Conservation (phyloP, 2,888 invertebrate genomes). For the Panopea generosa region DNA sequence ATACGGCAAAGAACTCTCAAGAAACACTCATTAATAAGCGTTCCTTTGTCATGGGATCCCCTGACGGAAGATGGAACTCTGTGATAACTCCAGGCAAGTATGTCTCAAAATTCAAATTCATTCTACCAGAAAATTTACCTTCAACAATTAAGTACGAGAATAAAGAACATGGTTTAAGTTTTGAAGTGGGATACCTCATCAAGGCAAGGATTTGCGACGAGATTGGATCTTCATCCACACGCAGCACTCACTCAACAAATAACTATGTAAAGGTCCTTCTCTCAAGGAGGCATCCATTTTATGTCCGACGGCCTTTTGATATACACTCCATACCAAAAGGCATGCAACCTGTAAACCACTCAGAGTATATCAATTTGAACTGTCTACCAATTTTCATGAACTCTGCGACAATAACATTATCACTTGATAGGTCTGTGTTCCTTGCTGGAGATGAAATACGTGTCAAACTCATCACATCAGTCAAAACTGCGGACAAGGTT, state of each 20-base stretch:
- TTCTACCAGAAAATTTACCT: conserved; percentile 76
- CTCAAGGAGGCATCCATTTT: conserved; percentile 69
- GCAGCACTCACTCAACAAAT: conserved; percentile 64
- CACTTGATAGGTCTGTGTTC: conserved; percentile 76
- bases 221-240: conserved; percentile 58
- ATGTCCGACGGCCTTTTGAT: conserved; percentile 73
- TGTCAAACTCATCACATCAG: conserved; percentile 66
- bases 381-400: conserved; percentile 65
- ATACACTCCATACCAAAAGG: conserved; percentile 74
- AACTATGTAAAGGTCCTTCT: conserved; percentile 74
- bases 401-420: conserved; percentile 65
- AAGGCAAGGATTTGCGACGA: conserved; percentile 80
- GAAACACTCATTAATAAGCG: conserved; percentile 79
- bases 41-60: conserved; percentile 76
- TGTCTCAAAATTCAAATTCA: conserved; percentile 77
- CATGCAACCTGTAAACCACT: conserved; percentile 71
- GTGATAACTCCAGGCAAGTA: conserved; percentile 79
- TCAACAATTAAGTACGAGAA: conserved; percentile 73
- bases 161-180: conserved; percentile 68
- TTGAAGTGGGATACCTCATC: conserved; percentile 75
- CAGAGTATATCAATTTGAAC: conserved; percentile 73
- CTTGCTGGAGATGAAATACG: conserved; percentile 78
- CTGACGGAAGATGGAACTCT: conserved; percentile 71
- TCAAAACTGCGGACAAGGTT: conserved; percentile 65
- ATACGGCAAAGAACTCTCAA: conserved; percentile 59